Percentiles rank a stretch among this genome's conserved stretches.
Evolutionary conservation across 1,140 invertebrate species (phyloP).

Genomic region (Thaumetopoea pityocampa): DNA sequence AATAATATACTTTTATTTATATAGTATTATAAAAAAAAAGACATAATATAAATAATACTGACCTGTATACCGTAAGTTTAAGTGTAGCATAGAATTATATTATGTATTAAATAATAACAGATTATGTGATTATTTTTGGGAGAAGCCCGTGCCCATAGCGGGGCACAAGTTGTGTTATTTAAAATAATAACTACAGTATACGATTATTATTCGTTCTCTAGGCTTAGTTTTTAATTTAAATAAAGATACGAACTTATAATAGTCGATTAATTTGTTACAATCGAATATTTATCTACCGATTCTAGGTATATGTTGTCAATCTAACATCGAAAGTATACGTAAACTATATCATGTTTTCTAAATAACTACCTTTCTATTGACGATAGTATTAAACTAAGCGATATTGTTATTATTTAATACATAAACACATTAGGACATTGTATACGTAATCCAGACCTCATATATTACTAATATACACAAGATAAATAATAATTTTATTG

Average conservation of each 20-base stretch:
- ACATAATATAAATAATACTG: constrained; percentile 36
- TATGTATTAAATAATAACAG: background rate
- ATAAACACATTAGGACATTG: constrained; percentile 11
- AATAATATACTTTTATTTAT: constrained; percentile 17
- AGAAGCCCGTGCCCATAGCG: too few species aligned
- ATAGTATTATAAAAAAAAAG: constrained; percentile 32
- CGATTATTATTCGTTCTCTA: too few species aligned
- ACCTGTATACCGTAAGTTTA: constrained; percentile 56
- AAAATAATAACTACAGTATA: too few species aligned
- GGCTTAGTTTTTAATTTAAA: too few species aligned
- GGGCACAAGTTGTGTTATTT: too few species aligned
- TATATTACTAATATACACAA: constrained; percentile 7
- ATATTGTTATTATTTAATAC: constrained; percentile 1
- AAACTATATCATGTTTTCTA: background rate
- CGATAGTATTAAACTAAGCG: background rate
- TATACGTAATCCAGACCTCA: constrained; percentile 19
- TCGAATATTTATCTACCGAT: too few species aligned
- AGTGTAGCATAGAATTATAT: constrained; percentile 19
- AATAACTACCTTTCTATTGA: background rate
- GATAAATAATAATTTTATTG: too few species aligned
- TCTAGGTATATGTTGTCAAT: too few species aligned
- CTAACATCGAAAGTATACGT: too few species aligned
- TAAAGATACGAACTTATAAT: too few species aligned
- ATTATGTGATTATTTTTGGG: background rate
- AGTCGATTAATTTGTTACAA: too few species aligned